Percentiles rank a stretch among this genome's conserved stretches.
phyloP scores from a whole-genome alignment of 2,888 invertebrate species.

The Epirrhoe alternata region DNA sequence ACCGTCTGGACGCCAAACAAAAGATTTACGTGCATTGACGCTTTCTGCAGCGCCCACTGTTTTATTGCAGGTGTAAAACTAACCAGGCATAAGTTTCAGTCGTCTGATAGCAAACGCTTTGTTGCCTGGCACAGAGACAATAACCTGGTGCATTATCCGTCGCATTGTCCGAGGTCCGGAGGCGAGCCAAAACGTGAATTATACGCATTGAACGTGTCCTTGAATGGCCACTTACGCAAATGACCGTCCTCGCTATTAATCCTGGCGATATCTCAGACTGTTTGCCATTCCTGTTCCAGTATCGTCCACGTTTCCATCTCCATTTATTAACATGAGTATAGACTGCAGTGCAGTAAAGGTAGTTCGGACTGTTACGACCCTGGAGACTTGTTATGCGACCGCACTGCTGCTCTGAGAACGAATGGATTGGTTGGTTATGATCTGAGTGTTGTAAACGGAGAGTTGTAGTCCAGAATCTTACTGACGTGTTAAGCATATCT shows the following conservation, averaged over 20 bases:
- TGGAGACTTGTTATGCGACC: conserved; percentile 17
- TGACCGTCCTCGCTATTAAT: conserved; percentile 33
- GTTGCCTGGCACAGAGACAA: conserved; percentile 23
- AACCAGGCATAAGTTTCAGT: background rate
- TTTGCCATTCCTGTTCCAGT: conserved; percentile 33
- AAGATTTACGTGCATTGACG: conserved; percentile 14
- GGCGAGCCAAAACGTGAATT: conserved; percentile 40
- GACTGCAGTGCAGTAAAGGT: conserved; percentile 32
- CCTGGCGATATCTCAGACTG: conserved; percentile 33
- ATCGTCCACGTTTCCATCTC: conserved; percentile 31
- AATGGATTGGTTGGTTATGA: conserved; percentile 14
- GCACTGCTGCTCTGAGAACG: conserved; percentile 18
- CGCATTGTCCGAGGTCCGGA: conserved; percentile 38
- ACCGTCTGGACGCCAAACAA: background rate
- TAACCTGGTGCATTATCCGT: conserved; percentile 31
- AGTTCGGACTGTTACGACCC: conserved; percentile 18
- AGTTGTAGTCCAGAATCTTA: background rate
- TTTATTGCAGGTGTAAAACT: background rate
- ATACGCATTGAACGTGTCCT: conserved; percentile 30
- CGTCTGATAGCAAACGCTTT: background rate
- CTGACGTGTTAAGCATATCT: background rate
- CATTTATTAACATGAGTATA: conserved; percentile 28
- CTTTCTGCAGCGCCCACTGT: background rate
- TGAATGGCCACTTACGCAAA: conserved; percentile 36
- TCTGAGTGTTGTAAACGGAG: background rate